phyloP scores from a whole-genome alignment of 2,888 invertebrate species.

The Apotomis betuletana region DNA sequence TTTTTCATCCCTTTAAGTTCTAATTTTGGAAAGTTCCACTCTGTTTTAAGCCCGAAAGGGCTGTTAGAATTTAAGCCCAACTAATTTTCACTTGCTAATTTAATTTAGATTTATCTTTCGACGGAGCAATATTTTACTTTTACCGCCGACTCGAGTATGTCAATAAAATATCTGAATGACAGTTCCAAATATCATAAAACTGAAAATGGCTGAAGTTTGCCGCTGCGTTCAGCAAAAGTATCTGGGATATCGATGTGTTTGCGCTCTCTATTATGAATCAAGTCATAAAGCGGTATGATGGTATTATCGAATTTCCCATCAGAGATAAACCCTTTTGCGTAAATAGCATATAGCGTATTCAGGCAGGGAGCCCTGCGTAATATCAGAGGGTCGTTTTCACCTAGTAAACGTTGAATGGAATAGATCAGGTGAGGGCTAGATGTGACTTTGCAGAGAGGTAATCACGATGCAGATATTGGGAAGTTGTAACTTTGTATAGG shows the following conservation, averaged over 20 bases:
- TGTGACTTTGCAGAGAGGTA: conserved; percentile 23
- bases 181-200: conserved; percentile 37
- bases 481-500: conserved; percentile 39
- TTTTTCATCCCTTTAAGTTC: conserved; percentile 38
- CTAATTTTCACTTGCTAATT: conserved; percentile 39
- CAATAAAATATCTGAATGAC: conserved; percentile 39
- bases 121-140: conserved; percentile 31
- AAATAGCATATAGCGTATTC: conserved; percentile 71
- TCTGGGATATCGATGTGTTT: conserved; percentile 52
- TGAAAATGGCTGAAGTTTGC: conserved; percentile 38
- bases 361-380: conserved; percentile 54
- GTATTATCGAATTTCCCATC: conserved; percentile 67
- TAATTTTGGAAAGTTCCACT: conserved; percentile 36
- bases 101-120: conserved; percentile 33
- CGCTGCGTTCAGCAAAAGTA: conserved; percentile 35
- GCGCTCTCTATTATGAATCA: conserved; percentile 62
- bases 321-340: conserved; percentile 75
- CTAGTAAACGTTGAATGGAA: conserved; percentile 43
- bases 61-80: conserved; percentile 27
- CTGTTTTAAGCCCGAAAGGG: conserved; percentile 34
- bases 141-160: conserved; percentile 28
- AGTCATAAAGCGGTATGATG: conserved; percentile 57
- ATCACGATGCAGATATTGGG: conserved; percentile 30
- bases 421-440: conserved; percentile 45
- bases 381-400: conserved; percentile 51